Conservation (phyloP, 2,888 invertebrate species). For the Eupithecia insigniata region DNA sequence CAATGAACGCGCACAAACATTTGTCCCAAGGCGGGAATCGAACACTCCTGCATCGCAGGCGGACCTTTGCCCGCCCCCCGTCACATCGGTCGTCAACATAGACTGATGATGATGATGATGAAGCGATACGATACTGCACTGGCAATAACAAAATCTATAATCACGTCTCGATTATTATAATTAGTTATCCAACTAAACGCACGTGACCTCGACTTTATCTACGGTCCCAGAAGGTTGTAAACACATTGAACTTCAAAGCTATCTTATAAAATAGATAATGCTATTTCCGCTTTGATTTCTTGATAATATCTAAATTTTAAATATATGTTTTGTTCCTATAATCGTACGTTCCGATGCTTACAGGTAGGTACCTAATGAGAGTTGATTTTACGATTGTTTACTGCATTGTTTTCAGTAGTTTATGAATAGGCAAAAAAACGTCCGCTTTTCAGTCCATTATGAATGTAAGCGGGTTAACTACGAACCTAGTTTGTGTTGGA, state of each 20-base stretch:
- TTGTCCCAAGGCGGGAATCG: too few relatives aligned
- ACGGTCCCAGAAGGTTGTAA: slow-evolving; percentile 33
- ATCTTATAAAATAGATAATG: not conserved
- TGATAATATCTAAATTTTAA: not conserved
- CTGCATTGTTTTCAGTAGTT: not conserved
- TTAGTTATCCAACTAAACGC: slow-evolving; percentile 26
- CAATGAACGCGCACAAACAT: too few relatives aligned
- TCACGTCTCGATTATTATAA: slow-evolving; percentile 7
- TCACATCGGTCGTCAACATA: too few relatives aligned
- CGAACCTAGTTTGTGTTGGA: too few relatives aligned
- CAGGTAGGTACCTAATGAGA: not conserved
- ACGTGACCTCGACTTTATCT: slow-evolving; percentile 48
- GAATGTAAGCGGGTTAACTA: too few relatives aligned
- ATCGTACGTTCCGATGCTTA: not conserved
- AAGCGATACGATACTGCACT: not conserved
- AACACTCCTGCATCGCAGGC: too few relatives aligned
- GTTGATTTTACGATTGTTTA: not conserved
- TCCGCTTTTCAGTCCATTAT: too few relatives aligned
- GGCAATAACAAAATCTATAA: slow-evolving; percentile 5
- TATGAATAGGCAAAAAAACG: too few relatives aligned
- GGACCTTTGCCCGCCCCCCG: too few relatives aligned
- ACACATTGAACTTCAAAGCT: slow-evolving; percentile 27
- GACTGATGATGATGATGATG: too few relatives aligned
- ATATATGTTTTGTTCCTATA: too few relatives aligned
- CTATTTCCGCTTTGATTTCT: slow-evolving; percentile 20